Evolutionary conservation across 1,140 invertebrate genomes (phyloP).

Genomic region (Physella acuta): DNA sequence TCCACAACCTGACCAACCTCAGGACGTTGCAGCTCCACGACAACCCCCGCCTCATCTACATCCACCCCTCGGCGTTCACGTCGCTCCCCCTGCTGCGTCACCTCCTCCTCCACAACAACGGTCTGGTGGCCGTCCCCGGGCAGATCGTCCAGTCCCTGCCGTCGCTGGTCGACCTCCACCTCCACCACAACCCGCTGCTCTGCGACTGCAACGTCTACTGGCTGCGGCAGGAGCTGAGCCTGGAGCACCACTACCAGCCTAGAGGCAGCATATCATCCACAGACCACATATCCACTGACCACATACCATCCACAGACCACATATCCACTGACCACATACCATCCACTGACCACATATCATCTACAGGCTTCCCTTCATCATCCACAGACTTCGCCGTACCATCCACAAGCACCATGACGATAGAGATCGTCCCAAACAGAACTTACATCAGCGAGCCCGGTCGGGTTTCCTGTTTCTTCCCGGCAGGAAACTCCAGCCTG

Average conservation of each 20-base stretch:
- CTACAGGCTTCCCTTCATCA: neutral
- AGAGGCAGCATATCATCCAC: neutral
- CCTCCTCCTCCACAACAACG: conserved; percentile 59
- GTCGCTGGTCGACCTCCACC: conserved; percentile 48
- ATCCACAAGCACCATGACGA: conserved; percentile 23
- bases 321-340: neutral
- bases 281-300: neutral
- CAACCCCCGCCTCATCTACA: conserved; percentile 56
- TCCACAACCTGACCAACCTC: conserved; percentile 57
- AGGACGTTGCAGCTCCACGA: conserved; percentile 54
- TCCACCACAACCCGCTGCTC: conserved; percentile 60
- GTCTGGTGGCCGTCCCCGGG: conserved; percentile 51
- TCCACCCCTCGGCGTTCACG: conserved; percentile 58
- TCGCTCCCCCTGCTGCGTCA: conserved; percentile 51
- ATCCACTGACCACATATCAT: neutral
- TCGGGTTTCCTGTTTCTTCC: conserved; percentile 52
- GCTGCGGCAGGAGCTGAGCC: conserved; percentile 40
- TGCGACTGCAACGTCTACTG: conserved; percentile 63
- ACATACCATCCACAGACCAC: neutral
- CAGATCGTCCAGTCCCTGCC: conserved; percentile 45
- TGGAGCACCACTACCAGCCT: neutral
- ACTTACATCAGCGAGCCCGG: conserved; percentile 45
- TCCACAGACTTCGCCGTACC: conserved; percentile 20
- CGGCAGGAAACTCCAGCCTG: conserved; percentile 27
- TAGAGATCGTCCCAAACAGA: neutral